Base-by-base conservation (phyloP, 2,797 vertebrate genomes). In the Sebastes reedi region DNA sequence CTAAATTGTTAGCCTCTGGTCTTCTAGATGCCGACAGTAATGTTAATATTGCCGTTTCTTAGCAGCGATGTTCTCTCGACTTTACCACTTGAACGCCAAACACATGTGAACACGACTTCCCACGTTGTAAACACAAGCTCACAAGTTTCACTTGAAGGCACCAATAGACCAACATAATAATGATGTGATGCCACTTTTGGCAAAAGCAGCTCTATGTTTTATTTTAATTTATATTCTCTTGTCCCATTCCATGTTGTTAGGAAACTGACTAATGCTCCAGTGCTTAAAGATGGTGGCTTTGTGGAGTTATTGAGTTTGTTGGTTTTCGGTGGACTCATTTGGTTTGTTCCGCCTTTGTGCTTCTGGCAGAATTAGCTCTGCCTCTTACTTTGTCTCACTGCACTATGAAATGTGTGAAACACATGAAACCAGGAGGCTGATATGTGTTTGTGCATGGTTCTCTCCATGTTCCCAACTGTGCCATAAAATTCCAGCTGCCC, bases 371-470 rank as follows among this genome's bases (percentile, higher is more conserved):
- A 27, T 80, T 56, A 39, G 4, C 22, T 66, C 25, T 70, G 58
- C 56, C 8, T 58, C 30, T 22, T 34, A 27, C 39, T 61, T 24
- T 32, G 25, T 72, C 39, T 60, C 7, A 29, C 16, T 58, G 13
- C 7, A 68, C 75, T 61, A 9, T 36, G 34, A 32, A 66, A 75
- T 77, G n/a, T 71, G 59, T 67, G 29, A 72, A 82, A 77, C 34
- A 32, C 14, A 39, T 58, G 18, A 25, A 74, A 70, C 6, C 62
- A 52, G 25, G 32, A 77, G 54, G n/a, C n/a, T 66, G 32, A 16
- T 16, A 5, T 32, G 13, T 32, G 39, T 50, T 50, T 36, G 16
- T 60, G 50, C 58, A 22, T 60, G 10, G 22, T 66, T 77, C 6
- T 65, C 34, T 58, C 18, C 29, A 32, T 72, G 65, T 62, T 62